Evolutionary conservation across 2,888 invertebrate species (phyloP), one percentile per base, ranked within the genome.

Genomic region (Cheilosia soror): DNA sequence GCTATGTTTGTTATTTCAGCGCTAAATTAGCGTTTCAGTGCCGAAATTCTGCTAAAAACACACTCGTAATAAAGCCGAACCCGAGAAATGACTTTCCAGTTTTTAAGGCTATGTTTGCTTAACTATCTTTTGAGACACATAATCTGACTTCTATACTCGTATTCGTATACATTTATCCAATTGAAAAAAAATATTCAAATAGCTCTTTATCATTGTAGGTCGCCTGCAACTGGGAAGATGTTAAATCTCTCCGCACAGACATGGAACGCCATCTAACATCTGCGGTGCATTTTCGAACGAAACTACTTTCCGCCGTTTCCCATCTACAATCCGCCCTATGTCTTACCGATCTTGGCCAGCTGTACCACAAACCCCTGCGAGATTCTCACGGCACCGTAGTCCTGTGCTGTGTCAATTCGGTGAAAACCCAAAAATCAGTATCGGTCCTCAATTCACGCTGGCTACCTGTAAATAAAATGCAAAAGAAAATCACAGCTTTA

Each of bases 151-250:
- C 20, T 20, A 20, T 20, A 20, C 20, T 20, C 20, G 0, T 20
- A 20, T 20, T 1, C 20, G 2, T 20, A 20, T n/a, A n/a, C n/a
- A n/a, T n/a, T 1, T 20, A 2, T 20, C 20, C 20, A 20, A 20
- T 20, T 20, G 2, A 20, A 20, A 20, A 20, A 20, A 20, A 20
- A 20, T 20, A 20, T 20, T 20, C 20, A 20, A 20, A 20, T 20
- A 20, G 20, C 20, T n/a, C 42, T 57, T 60, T 29, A 68, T 58
- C 13, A 55, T 63, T 49, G 60, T 1, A 96, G 96, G 96, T 99
- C 44, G 97, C 98, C 0, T 98, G 98, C 91, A 96, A 97, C 0
- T 99, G 99, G 99, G 98, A 98, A 89, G 98, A 99, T 90, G 97
- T 98, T 6, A 98, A 98, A 90, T 95, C 96, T 2, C 93, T 99